A percentile compares a stretch with the other conserved stretches of the same genome.
Conservation (phyloP, 2,888 invertebrate species). For the Griposia aprilina region DNA sequence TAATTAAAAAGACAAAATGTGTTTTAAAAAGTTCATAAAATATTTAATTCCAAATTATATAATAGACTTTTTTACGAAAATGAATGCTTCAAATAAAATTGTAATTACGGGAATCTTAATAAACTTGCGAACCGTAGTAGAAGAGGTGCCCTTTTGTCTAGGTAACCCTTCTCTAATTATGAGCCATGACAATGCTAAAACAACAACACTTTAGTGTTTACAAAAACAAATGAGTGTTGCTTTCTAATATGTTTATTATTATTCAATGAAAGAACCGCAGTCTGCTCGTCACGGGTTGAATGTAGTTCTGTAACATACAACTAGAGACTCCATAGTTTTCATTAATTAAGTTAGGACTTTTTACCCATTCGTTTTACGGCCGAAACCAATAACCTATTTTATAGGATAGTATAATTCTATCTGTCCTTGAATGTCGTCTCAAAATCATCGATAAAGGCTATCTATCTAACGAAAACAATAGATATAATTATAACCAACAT, state of each 20-base stretch:
- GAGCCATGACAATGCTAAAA: not conserved
- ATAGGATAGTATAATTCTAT: too few species aligned
- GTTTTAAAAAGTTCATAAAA: not conserved
- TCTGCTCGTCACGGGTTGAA: constrained; percentile 53
- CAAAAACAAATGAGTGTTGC: constrained; percentile 40
- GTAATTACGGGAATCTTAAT: not conserved
- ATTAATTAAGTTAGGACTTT: constrained; percentile 4
- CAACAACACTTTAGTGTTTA: constrained; percentile 12
- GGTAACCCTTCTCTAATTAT: not conserved
- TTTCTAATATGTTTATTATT: constrained; percentile 62
- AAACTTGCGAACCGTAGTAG: not conserved
- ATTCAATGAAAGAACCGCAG: constrained; percentile 52
- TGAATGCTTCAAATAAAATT: not conserved
- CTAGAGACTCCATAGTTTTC: constrained; percentile 43
- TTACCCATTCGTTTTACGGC: too few species aligned
- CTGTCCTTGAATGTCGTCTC: too few species aligned
- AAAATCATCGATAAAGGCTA: too few species aligned
- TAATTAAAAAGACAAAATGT: not conserved
- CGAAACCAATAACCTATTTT: too few species aligned
- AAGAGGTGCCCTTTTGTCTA: not conserved
- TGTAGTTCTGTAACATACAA: constrained; percentile 47
- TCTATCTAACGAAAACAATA: too few species aligned
- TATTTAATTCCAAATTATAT: not conserved
- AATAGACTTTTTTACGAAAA: not conserved
- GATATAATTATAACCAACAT: too few species aligned